Evolutionary conservation across 2,113 vertebrate species (phyloP).

Genomic region (Ictalurus punctatus): DNA sequence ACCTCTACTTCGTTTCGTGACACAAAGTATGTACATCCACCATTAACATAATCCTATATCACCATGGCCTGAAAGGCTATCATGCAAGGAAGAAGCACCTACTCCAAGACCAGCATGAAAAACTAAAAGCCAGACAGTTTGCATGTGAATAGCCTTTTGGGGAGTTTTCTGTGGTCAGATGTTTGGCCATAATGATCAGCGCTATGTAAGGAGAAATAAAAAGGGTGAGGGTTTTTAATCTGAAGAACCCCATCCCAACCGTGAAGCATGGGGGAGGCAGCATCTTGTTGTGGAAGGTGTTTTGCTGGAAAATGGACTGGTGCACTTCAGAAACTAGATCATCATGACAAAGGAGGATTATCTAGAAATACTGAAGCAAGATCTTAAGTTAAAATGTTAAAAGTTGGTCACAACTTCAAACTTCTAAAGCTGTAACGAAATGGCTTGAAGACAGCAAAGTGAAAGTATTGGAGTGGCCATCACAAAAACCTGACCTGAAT

Average conservation of each 20-base stretch:
- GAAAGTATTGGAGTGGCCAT: background rate
- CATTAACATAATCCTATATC: too few relatives aligned
- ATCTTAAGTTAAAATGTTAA: background rate
- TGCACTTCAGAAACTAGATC: background rate
- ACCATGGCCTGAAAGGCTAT: too few relatives aligned
- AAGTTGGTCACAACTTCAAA: too few relatives aligned
- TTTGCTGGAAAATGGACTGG: background rate
- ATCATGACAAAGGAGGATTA: background rate
- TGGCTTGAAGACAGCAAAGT: background rate
- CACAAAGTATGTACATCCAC: too few relatives aligned
- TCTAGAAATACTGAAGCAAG: background rate
- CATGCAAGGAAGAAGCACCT: too few relatives aligned
- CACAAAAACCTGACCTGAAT: background rate
- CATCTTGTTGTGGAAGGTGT: background rate
- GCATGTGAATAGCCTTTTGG: background rate
- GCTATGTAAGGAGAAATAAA: background rate
- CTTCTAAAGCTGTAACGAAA: background rate
- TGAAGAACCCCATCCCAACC: background rate
- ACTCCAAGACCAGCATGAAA: too few relatives aligned
- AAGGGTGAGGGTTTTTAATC: background rate
- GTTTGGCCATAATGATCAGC: background rate
- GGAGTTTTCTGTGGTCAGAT: background rate
- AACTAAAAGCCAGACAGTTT: background rate
- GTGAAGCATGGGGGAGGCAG: background rate
- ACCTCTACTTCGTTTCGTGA: too few relatives aligned